Percentiles rank a stretch among this genome's conserved stretches.
Evolutionary conservation across 2,797 vertebrate genomes (phyloP).

Genomic region (Myotis daubentonii): DNA sequence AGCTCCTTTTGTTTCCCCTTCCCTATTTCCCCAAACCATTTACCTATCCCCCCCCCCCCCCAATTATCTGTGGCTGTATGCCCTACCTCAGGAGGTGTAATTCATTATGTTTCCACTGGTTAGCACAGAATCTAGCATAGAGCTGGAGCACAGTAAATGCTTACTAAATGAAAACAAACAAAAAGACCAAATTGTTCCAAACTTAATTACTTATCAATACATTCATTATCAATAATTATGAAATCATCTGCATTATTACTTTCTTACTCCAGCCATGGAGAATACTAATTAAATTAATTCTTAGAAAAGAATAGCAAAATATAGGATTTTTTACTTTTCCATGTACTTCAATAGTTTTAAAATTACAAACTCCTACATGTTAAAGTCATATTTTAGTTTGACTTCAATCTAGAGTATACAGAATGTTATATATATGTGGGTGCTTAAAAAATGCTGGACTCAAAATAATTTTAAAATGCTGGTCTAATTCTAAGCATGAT

Average conservation of each 20-base stretch:
- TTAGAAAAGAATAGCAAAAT: conserved; percentile 24
- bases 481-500: neutral
- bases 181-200: neutral
- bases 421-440: neutral
- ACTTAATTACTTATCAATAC: neutral
- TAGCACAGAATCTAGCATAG: neutral
- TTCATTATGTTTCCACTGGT: neutral
- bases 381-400: neutral
- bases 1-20: neutral
- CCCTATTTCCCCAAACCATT: neutral
- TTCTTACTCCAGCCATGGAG: neutral
- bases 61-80: neutral
- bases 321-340: neutral
- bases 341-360: conserved; percentile 6
- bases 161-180: conserved; percentile 28
- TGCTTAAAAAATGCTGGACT: neutral
- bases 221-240: conserved; percentile 22
- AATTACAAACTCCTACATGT: neutral
- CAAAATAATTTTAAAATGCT: neutral
- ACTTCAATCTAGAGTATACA: neutral
- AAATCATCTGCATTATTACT: neutral
- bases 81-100: neutral
- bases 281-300: neutral
- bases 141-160: neutral
- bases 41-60: neutral